Evolutionary conservation across 2,888 invertebrate genomes (phyloP), one percentile per base, ranked within the genome.

Genomic region (Lasioglossum zephyrum): DNA sequence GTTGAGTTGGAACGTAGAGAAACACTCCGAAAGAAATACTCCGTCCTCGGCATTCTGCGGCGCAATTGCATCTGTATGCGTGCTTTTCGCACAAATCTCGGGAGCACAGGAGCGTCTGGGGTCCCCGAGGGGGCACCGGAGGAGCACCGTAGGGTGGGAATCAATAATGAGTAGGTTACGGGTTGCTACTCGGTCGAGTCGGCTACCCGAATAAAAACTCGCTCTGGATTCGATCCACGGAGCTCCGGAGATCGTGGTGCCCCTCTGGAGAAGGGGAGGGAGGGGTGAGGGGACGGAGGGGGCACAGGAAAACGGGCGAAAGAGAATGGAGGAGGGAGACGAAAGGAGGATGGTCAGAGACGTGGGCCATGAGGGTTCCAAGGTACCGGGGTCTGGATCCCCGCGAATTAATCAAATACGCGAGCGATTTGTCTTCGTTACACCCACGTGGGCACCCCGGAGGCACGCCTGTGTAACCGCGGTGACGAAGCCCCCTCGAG

Each of bases 341-440:
- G 49, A 49, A n/a, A 26, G 79, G 22, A 70, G 49, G 66, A 60
- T 86, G 78, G 41, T 31, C 41, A 18, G 74, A 78, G 31, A 66
- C 63, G 80, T 80, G 79, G 81, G 81, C 73, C 73, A 84, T 26
- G 76, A 70, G 75, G 63, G 47, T 69, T 70, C 76, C 47, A n/a
- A 66, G 79, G 78, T n/a, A 75, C 74, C 81, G 49, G 77, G 77
- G 76, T 75, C 88, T 86, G 82, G 89, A 87, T 91, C 91, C 87
- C 87, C 89, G 88, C 90, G 92, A 92, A 91, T 93, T 92, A 91
- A 92, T 92, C 91, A 90, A 94, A 94, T 94, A 93, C 92, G 92
- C 92, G 92, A 92, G 91, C 92, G 92, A 94, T 94, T 94, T 94
- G 94, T 94, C 94, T 94, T 94, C 93, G 93, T 94, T 94, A 94